Evolutionary conservation across 2,888 invertebrate species (phyloP).

Genomic region (Masnerella sp.): DNA sequence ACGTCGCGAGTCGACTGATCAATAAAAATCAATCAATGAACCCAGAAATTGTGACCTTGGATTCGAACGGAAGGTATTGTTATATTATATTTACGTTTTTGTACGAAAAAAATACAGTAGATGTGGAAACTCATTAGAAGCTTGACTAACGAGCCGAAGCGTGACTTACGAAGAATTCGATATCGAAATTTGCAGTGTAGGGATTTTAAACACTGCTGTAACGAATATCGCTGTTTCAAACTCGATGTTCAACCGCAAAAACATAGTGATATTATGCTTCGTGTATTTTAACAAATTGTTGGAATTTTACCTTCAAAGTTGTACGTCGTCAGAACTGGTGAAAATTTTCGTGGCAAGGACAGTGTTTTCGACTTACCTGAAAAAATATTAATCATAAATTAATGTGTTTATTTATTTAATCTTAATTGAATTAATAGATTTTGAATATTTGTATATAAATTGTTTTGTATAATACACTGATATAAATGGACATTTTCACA

Average conservation of each 20-base stretch:
- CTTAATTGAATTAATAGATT: too few species aligned
- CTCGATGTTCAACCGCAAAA: too few species aligned
- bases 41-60: slow-evolving; percentile 11
- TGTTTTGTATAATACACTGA: too few species aligned
- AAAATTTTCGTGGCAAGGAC: slow-evolving; percentile 77
- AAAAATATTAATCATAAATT: too few species aligned
- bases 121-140: too few species aligned
- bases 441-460: too few species aligned
- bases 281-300: background rate
- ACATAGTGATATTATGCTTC: too few species aligned
- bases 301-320: slow-evolving; percentile 70
- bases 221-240: slow-evolving; percentile 11
- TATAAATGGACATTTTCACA: too few species aligned
- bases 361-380: slow-evolving; percentile 81
- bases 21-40: slow-evolving; percentile 22
- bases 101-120: too few species aligned
- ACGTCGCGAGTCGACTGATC: too few species aligned
- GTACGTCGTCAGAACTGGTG: slow-evolving; percentile 65
- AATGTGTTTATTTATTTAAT: too few species aligned
- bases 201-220: slow-evolving; percentile 26
- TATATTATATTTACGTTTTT: slow-evolving; percentile 1
- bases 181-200: slow-evolving; percentile 35
- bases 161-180: slow-evolving; percentile 24
- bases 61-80: slow-evolving; percentile 5
- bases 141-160: slow-evolving; percentile 28